phyloP scores from a whole-genome alignment of 2,888 invertebrate genomes.

The Ypsolopha sequella region DNA sequence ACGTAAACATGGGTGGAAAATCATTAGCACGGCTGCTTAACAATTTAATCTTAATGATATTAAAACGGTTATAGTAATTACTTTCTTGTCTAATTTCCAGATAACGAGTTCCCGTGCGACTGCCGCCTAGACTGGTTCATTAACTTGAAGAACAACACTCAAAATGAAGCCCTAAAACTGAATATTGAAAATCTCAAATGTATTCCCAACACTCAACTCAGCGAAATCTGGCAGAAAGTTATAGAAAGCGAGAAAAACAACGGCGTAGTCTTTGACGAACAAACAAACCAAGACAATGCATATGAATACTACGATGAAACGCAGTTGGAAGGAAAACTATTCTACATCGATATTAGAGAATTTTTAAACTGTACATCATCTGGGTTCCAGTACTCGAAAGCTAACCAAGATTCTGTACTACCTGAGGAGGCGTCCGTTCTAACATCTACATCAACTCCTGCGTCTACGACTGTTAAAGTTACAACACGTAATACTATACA shows the following conservation, averaged over 20 bases:
- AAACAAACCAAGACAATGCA: constrained; percentile 26
- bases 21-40: too few species aligned
- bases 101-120: constrained; percentile 49
- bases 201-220: constrained; percentile 30
- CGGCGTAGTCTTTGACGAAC: constrained; percentile 24
- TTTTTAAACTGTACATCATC: constrained; percentile 34
- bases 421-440: constrained; percentile 1
- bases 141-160: constrained; percentile 41
- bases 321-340: constrained; percentile 52
- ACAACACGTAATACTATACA: neutral
- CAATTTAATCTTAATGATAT: too few species aligned
- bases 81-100: constrained; percentile 25
- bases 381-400: constrained; percentile 9
- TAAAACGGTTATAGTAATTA: too few species aligned
- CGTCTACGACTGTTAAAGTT: constrained; percentile 5
- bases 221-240: constrained; percentile 35
- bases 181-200: constrained; percentile 53
- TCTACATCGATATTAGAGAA: constrained; percentile 47
- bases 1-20: too few species aligned
- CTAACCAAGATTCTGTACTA: neutral
- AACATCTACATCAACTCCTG: constrained; percentile 4
- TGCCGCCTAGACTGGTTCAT: constrained; percentile 54
- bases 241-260: constrained; percentile 29
- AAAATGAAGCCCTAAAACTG: constrained; percentile 33
- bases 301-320: constrained; percentile 59